Percentiles rank a stretch among this genome's conserved stretches.
Evolutionary conservation across 2,797 vertebrate genomes (phyloP).

Genomic region (Naso thynnoides): DNA sequence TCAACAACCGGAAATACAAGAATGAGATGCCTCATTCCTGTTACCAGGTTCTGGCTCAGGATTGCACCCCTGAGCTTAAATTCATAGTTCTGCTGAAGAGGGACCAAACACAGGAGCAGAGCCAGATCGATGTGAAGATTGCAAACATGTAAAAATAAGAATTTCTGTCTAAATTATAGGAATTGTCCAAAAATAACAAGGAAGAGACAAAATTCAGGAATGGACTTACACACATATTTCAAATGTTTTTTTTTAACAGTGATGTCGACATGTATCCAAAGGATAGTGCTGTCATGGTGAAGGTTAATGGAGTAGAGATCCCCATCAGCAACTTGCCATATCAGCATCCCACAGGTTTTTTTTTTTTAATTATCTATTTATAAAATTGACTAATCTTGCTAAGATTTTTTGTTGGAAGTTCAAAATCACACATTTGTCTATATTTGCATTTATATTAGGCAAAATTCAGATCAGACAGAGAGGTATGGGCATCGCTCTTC

Average conservation of each 20-base stretch:
- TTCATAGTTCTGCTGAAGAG: constrained; percentile 87
- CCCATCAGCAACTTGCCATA: constrained; percentile 75
- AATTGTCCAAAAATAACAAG: background rate
- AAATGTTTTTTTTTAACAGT: constrained; percentile 70
- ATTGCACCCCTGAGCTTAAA: constrained; percentile 86
- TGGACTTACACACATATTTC: background rate
- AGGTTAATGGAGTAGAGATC: constrained; percentile 81
- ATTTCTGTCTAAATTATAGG: background rate
- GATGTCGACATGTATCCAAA: constrained; percentile 82
- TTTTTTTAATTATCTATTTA: background rate
- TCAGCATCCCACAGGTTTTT: constrained; percentile 66
- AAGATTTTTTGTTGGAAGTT: background rate
- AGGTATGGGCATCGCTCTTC: constrained; percentile 77
- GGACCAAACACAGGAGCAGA: constrained; percentile 69
- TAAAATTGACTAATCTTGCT: background rate
- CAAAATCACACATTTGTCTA: background rate
- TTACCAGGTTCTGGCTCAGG: constrained; percentile 87
- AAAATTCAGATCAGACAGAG: constrained; percentile 71
- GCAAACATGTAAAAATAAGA: constrained; percentile 81
- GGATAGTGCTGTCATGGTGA: constrained; percentile 67
- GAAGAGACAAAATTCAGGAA: background rate
- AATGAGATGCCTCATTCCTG: constrained; percentile 84
- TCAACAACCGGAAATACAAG: constrained; percentile 74
- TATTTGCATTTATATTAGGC: constrained; percentile 56
- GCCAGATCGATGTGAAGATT: constrained; percentile 80